A percentile compares a stretch with the other conserved stretches of the same genome.
Conservation (phyloP, 2,888 invertebrate genomes). For the Pyrochroa serraticornis region DNA sequence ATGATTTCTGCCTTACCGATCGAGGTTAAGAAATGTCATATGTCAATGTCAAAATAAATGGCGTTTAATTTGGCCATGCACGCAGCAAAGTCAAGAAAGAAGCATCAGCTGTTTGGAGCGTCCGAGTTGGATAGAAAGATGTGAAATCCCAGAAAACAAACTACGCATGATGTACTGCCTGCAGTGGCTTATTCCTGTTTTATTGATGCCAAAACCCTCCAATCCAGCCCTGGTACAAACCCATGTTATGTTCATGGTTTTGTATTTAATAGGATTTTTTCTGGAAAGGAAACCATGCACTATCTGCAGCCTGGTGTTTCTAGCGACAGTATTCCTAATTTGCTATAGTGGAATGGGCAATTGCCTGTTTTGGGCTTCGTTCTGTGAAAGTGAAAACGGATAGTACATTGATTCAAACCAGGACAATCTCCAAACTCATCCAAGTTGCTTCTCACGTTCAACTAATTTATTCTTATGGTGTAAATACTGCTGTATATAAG, state of each 20-base stretch:
- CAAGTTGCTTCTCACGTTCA: not conserved
- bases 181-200: conserved; percentile 95
- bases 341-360: conserved; percentile 97
- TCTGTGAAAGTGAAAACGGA: conserved; percentile 70
- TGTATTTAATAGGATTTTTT: conserved; percentile 96
- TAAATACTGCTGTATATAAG: too few relatives aligned
- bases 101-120: conserved; percentile 6
- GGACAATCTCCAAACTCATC: not conserved
- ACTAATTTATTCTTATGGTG: too few relatives aligned
- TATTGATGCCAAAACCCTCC: conserved; percentile 95
- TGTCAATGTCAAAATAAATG: conserved; percentile 17
- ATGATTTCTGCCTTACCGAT: conserved; percentile 13
- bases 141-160: conserved; percentile 29
- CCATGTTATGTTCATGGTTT: conserved; percentile 96
- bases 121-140: conserved; percentile 10
- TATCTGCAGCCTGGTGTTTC: conserved; percentile 93
- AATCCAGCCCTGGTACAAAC: conserved; percentile 96
- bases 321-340: conserved; percentile 89
- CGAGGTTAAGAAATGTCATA: conserved; percentile 11
- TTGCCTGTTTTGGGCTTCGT: conserved; percentile 89
- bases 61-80: conserved; percentile 12
- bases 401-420: conserved; percentile 34
- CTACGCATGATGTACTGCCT: conserved; percentile 83
- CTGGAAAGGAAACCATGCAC: conserved; percentile 96
- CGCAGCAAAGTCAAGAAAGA: not conserved